Base-by-base conservation (phyloP, 2,797 vertebrate species). In the Salmo trutta region DNA sequence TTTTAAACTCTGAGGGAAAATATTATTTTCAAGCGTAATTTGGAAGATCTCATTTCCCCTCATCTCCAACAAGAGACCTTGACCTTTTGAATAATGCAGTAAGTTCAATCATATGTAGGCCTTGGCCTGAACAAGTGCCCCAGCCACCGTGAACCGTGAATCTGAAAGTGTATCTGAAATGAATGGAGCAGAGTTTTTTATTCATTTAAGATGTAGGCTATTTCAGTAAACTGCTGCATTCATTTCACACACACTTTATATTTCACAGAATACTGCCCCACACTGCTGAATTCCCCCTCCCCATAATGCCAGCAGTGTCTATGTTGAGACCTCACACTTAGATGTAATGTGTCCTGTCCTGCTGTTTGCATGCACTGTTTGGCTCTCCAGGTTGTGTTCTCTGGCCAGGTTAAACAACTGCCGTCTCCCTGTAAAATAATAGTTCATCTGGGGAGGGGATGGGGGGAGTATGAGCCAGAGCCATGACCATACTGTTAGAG, bases 361-460 rank as follows among this genome's bases (percentile, higher is more conserved):
- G 14, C 15, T 77, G 65, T 84, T 82, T 81, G 75, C 27, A 54
- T 81, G 62, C 31, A 24, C 33, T 71, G 67, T 71, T 76, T 81
- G 78, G 5, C 54, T 71, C 36, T 75, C 47, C 83, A 85, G 82
- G 74, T 80, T 81, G 51, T 2, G 15, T 83, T 79, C 78, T 62
- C 33, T 76, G 66, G 81, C 77, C 77, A 86, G 82, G 88, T 88
- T 84, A 85, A 90, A 87, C 81, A 86, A 77, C 79, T 82, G 78
- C 47, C 77, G 59, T 75, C 78, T 81, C 79, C 73, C 78, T 66
- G 75, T 77, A 77, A 85, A 87, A 79, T 56, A 80, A 73, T 77
- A 59, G 76, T 77, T 85, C 77, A 29, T 33, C 41, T 36, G 52
- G 62, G 66, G 68, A 72, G 78, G 83, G 56, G 73, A 80, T 66